Evolutionary conservation across 2,888 invertebrate genomes (phyloP).

Genomic region (Lochmaea capreae): DNA sequence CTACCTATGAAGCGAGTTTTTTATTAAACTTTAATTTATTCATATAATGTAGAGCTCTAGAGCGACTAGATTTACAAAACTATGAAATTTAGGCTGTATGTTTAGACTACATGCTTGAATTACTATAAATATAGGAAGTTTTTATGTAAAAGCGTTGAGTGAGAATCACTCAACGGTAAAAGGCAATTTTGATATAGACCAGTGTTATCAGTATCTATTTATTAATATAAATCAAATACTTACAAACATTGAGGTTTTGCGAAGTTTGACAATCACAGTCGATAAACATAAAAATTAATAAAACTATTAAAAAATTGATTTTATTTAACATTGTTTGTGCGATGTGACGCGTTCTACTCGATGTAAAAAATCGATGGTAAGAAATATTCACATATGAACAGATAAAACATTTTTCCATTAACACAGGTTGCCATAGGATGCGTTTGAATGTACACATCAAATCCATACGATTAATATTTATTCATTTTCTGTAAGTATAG

Average conservation of each 20-base stretch:
- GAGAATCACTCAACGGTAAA: too few species aligned
- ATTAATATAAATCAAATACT: slow-evolving; percentile 62
- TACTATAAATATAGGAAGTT: too few species aligned
- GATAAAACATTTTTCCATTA: slow-evolving; percentile 21
- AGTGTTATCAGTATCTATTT: too few species aligned
- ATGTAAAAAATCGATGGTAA: slow-evolving; percentile 18
- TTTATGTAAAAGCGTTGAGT: too few species aligned
- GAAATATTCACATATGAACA: slow-evolving; percentile 25
- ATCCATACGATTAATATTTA: slow-evolving; percentile 8
- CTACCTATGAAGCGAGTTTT: too few species aligned
- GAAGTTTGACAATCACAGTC: slow-evolving; percentile 69
- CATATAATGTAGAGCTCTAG: too few species aligned
- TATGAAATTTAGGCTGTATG: too few species aligned
- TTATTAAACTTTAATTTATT: too few species aligned
- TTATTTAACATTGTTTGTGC: slow-evolving; percentile 5
- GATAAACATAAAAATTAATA: slow-evolving; percentile 1
- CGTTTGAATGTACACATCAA: slow-evolving; percentile 34
- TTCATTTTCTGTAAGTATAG: too few species aligned
- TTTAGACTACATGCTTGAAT: too few species aligned
- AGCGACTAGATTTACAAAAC: too few species aligned
- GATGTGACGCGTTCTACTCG: not conserved
- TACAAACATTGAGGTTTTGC: slow-evolving; percentile 80
- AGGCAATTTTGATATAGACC: too few species aligned
- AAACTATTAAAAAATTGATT: slow-evolving; percentile 9
- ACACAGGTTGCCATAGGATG: slow-evolving; percentile 32